Evolutionary conservation across 2,797 vertebrate species (phyloP).

Genomic region (Gymnopithys bicolor): DNA sequence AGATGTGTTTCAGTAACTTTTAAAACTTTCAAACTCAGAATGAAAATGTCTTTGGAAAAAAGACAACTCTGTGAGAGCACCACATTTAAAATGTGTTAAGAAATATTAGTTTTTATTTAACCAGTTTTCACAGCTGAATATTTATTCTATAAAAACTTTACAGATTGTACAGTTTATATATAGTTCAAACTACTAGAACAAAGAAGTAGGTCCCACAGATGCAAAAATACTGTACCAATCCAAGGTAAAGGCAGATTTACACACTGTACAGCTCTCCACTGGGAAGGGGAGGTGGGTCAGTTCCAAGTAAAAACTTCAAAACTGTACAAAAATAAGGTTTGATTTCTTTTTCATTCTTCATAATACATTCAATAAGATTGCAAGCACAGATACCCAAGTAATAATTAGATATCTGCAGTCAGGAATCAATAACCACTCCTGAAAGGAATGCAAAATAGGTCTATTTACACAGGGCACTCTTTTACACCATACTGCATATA

Average conservation of each 20-base stretch:
- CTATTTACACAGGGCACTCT: constrained; percentile 77
- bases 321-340: constrained; percentile 89
- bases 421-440: constrained; percentile 78
- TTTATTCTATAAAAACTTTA: constrained; percentile 90
- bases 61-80: constrained; percentile 28
- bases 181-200: constrained; percentile 85
- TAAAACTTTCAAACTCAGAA: not conserved
- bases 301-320: constrained; percentile 85
- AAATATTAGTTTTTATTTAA: constrained; percentile 91
- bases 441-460: constrained; percentile 75
- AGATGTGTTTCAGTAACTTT: not conserved
- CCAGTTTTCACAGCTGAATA: constrained; percentile 89
- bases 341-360: constrained; percentile 80
- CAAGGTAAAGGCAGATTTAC: constrained; percentile 83
- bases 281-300: constrained; percentile 77
- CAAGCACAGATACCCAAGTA: constrained; percentile 79
- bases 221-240: constrained; percentile 88
- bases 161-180: constrained; percentile 89
- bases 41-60: not conserved
- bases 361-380: constrained; percentile 83
- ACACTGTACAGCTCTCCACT: constrained; percentile 80
- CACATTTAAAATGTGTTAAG: constrained; percentile 80
- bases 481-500: constrained; percentile 70
- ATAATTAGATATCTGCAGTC: constrained; percentile 70
- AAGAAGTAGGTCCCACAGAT: constrained; percentile 87